Evolutionary conservation across 2,888 invertebrate genomes (phyloP).

Genomic region (Mycogona germanica): DNA sequence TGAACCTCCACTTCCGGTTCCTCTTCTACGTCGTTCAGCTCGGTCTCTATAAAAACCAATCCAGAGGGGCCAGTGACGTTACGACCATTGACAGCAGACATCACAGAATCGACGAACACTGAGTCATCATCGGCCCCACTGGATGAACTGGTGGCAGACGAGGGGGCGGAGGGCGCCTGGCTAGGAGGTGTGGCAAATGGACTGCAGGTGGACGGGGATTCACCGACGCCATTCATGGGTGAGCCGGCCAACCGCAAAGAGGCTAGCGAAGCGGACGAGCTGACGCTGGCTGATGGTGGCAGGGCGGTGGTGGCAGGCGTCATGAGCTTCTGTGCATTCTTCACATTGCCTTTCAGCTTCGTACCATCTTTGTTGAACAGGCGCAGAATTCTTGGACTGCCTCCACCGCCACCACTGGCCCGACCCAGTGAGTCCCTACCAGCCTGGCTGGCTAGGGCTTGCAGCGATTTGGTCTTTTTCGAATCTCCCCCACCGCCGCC

Average conservation of each 20-base stretch:
- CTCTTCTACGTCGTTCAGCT: not conserved
- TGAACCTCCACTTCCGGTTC: not conserved
- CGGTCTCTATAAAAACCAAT: not conserved
- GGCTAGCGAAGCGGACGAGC: not conserved
- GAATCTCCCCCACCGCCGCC: too few species aligned
- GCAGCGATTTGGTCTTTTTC: constrained; percentile 3
- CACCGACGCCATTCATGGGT: not conserved
- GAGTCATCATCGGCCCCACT: too few species aligned
- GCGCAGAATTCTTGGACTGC: constrained; percentile 6
- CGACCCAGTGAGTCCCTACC: not conserved
- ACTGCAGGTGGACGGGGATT: not conserved
- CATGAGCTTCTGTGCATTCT: not conserved
- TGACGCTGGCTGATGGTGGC: not conserved
- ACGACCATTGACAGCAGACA: not conserved
- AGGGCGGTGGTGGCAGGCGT: not conserved
- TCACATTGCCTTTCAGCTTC: not conserved
- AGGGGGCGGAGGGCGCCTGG: not conserved
- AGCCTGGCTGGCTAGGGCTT: not conserved
- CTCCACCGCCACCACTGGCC: not conserved
- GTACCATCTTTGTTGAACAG: constrained; percentile 2
- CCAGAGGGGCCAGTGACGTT: not conserved
- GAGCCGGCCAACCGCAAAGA: not conserved
- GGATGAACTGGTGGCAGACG: too few species aligned
- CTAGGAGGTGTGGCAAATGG: constrained; percentile 13
- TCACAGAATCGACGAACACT: constrained; percentile 7